Percentiles rank a stretch among this genome's conserved stretches.
phyloP scores from a whole-genome alignment of 2,888 invertebrate species.

The Catotricha subobsoleta region DNA sequence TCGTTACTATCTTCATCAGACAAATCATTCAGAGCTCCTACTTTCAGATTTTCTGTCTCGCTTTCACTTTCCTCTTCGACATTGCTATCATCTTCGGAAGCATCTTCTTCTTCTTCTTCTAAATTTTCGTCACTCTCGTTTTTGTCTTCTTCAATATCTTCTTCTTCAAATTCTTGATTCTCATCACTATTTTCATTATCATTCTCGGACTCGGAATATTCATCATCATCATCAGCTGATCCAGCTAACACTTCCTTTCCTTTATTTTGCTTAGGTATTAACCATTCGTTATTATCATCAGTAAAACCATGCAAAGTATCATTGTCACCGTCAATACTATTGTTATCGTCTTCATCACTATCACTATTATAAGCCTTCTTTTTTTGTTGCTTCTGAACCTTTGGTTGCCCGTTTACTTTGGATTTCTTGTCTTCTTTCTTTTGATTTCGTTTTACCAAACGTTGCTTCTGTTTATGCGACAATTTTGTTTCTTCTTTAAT shows the following conservation, averaged over 20 bases:
- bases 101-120: constrained; percentile 16
- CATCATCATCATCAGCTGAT: background rate
- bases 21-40: constrained; percentile 14
- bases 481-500: constrained; percentile 20
- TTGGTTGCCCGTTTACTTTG: constrained; percentile 6
- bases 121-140: constrained; percentile 5
- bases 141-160: background rate
- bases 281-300: constrained; percentile 54
- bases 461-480: constrained; percentile 51
- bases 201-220: background rate
- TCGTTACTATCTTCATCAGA: constrained; percentile 13
- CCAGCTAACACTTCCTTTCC: constrained; percentile 9
- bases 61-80: constrained; percentile 22
- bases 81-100: constrained; percentile 17
- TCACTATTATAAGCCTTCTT: constrained; percentile 16
- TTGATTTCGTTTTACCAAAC: constrained; percentile 40
- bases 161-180: background rate
- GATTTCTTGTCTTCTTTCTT: constrained; percentile 30
- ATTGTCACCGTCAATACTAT: constrained; percentile 13
- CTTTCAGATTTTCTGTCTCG: constrained; percentile 23
- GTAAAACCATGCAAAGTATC: constrained; percentile 34
- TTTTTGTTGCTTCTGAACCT: constrained; percentile 10
- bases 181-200: background rate
- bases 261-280: constrained; percentile 39
- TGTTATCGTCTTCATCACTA: constrained; percentile 21